Evolutionary conservation across 2,888 invertebrate species (phyloP), one percentile per base, ranked within the genome.

Genomic region (Mimumesa dahlbomi): DNA sequence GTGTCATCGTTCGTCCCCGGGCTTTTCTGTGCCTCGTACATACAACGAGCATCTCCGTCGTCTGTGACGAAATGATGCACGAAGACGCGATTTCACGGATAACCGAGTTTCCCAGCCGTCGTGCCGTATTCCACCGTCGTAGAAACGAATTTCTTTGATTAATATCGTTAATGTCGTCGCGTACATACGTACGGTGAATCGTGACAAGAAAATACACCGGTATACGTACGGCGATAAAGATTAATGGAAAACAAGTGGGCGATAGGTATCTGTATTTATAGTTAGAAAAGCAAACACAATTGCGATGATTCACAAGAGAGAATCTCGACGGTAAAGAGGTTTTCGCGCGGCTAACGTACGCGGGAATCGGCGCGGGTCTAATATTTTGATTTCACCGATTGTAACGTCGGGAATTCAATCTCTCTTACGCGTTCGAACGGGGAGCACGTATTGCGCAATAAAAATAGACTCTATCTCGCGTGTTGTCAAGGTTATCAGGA

Each of bases 251-350:
- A 21, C 42, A 7, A 42, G 16, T 21, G 18, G 42, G 18, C 7
- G 40, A 54, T 16, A 14, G 11, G 38, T 42, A 21, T 22, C 38
- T 13, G 11, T 56, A 34, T 56, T 63, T 56, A 48, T 40, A 63
- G 25, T 21, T 42, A 40, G 36, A 52, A 40, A 64, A 45, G 21
- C 45, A 45, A 53, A 57, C 38, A 31, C 31, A 4, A 43, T 49
- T 6, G 3, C 34, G 14, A 16, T 59, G 52, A 59, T 59, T 58
- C 38, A 64, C 36, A n/a, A 25, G 25, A 25, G 29, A 43, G 38
- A 31, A 38, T 43, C 45, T 52, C 25, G 13, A 14, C 13, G 11
- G 22, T 16, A n/a, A 25, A 11, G 7, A 7, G 18, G 16, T 42
- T 50, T 7, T 4, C 21, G n/a, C 25, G 14, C 11, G 42, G 7